Evolutionary conservation across 1,140 invertebrate species (phyloP), one percentile per base, ranked within the genome.

Genomic region (Tenebrio molitor): DNA sequence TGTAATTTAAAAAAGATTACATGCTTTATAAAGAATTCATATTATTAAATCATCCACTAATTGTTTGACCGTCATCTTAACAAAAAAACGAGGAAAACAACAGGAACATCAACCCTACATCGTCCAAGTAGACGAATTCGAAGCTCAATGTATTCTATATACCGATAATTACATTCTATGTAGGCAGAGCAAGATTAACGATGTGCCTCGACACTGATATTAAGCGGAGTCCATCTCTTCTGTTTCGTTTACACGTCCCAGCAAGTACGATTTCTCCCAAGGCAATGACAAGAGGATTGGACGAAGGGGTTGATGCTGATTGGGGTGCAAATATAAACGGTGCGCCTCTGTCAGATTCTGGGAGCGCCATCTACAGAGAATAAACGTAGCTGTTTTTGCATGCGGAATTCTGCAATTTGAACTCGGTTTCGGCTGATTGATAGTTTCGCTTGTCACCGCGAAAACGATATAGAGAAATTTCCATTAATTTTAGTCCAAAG

Each of bases 131-230:
- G 50, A 29, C 23, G 50, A 58, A 14, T 58, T 58, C 50, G 50
- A 58, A 29, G 50, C 50, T 58, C 50, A 58, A 68, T 73, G 50
- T 69, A 73, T 73, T 67, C 64, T 73, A 69, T 77, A 77, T 77
- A 68, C 77, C 69, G 76, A 80, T 81, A 81, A 81, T 81, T 81
- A 81, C 80, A 81, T 81, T 81, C 80, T 80, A 72, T 77, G 76
- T 79, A 81, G 80, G 78, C 80, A 81, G 78, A 75, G 76, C 76
- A 81, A 81, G 80, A 81, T 81, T 81, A 81, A 81, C 77, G 80
- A 81, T 81, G 80, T 74, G 78, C 67, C 65, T 74, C 65, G 75
- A 76, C 76, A 73, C 77, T 81, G 80, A 81, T 81, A 81, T 81
- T 81, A 79, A 81, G 79, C 74, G 75, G 72, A 62, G 50, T 77